Evolutionary conservation across 2,113 vertebrate species (phyloP), one percentile per base, ranked within the genome.

Genomic region (Pelecanoides urinatrix): DNA sequence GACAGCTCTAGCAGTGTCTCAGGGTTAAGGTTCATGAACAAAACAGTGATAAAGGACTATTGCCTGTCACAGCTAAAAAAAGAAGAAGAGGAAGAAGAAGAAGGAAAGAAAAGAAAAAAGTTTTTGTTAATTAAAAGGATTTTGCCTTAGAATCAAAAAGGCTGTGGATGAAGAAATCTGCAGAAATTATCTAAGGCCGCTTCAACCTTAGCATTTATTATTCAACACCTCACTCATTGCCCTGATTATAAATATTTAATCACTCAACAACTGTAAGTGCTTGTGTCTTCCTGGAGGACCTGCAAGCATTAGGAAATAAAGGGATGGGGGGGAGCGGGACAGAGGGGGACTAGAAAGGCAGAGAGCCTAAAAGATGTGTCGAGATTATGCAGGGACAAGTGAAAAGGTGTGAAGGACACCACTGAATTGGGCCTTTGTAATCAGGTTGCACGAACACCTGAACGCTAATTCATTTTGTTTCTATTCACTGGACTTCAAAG

Each of bases 201-300:
- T 96, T 98, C 98, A 98, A 98, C 98, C 97, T 98, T 97, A 97
- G 96, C 98, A 98, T 98, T 99, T 97, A 99, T 99, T 98, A 99
- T 99, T 99, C 98, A 99, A 97, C 97, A 97, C 97, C 98, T 98
- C 97, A 97, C 98, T 98, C 98, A 98, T 98, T 98, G 97, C 98
- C 98, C 98, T 98, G 98, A 98, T 98, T 98, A 98, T 99, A 98
- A 99, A 99, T 99, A 99, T 99, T 99, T 99, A 98, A 99, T 98
- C 98, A 97, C 96, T 98, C 97, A 97, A 98, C 98, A 99, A 99
- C 98, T 98, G 98, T 98, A 98, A 98, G 98, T 98, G 98, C 98
- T 98, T 98, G 97, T 98, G 97, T 98, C 98, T 98, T 98, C 96
- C 98, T 98, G 97, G 96, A 98, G 98, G 98, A 98, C 98, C 97